Percentiles rank a stretch among this genome's conserved stretches.
These are phyloP conservation scores for Dyspetes luteomarginatus DNA, from an alignment of 2,888 invertebrate genomes.

Conservation along the genomic window DNA sequence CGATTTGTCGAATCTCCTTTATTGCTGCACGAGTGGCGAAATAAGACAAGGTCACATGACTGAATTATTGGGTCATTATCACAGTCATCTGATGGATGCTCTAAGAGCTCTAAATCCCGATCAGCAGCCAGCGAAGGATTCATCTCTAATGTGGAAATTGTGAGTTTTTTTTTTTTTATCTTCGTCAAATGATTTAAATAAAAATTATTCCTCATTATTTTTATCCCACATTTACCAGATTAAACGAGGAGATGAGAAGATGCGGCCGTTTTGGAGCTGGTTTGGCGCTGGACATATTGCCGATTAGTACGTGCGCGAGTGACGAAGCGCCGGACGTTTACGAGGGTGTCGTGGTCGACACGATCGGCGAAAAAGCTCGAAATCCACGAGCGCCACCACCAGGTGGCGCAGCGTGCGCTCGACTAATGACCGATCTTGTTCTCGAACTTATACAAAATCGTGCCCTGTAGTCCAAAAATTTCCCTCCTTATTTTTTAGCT, in stretches of 20 bases:
- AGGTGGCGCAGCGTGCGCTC: constrained; percentile 85
- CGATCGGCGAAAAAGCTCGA: constrained; percentile 77
- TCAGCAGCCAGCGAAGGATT: constrained; percentile 81
- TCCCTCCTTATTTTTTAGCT: constrained; percentile 11
- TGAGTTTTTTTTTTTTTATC: constrained; percentile 79
- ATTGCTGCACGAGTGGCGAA: constrained; percentile 87
- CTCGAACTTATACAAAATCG: constrained; percentile 88
- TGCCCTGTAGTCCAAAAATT: constrained; percentile 83
- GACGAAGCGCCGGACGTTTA: constrained; percentile 90
- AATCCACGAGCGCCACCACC: constrained; percentile 84
- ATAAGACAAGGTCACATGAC: constrained; percentile 86
- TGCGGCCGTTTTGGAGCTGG: constrained; percentile 89
- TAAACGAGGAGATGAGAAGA: constrained; percentile 87
- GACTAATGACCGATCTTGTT: constrained; percentile 89
- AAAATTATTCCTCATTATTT: neutral
- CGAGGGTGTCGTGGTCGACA: constrained; percentile 73
- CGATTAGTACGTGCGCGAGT: constrained; percentile 89
- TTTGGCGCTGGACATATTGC: constrained; percentile 89
- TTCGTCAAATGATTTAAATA: constrained; percentile 9
- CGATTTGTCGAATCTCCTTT: constrained; percentile 88
- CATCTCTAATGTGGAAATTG: constrained; percentile 85
- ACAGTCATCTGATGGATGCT: constrained; percentile 85
- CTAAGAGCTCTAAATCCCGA: constrained; percentile 85
- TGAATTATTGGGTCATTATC: constrained; percentile 86
- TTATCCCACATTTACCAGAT: constrained; percentile 81